Percentiles rank a stretch among this genome's conserved stretches.
Conservation (phyloP, 2,113 vertebrate species). For the Noctilio leporinus region DNA sequence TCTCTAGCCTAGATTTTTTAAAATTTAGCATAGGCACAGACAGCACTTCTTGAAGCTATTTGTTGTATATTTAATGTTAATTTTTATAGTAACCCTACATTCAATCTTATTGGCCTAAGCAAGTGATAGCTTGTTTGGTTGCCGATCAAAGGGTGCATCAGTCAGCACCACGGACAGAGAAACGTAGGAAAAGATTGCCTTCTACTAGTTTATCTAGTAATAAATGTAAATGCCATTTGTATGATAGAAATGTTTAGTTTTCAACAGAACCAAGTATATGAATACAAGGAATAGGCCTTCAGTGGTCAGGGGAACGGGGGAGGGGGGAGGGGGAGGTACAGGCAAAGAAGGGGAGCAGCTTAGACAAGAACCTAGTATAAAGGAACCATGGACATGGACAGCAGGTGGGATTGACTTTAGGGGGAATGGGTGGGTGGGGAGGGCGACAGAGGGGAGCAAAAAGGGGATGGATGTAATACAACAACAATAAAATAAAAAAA, state of each 20-base stretch:
- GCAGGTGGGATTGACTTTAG: no score
- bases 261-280: no score
- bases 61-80: neutral
- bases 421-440: no score
- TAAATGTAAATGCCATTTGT: neutral
- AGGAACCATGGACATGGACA: no score
- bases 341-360: no score
- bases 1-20: neutral
- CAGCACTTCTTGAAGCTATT: neutral
- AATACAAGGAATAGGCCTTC: no score
- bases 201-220: neutral
- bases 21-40: neutral
- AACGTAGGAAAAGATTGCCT: fast-evolving
- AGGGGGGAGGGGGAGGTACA: no score
- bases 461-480: no score
- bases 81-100: neutral
- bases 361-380: no score
- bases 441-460: no score
- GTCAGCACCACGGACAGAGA: constrained; percentile 64
- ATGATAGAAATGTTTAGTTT: neutral
- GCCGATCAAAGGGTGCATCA: neutral
- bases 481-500: no score
- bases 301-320: no score
- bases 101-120: neutral
- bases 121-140: neutral